A percentile compares a stretch with the other conserved stretches of the same genome.
phyloP scores from a whole-genome alignment of 2,888 invertebrate genomes.

The Acanthococcus lagerstroemiae region DNA sequence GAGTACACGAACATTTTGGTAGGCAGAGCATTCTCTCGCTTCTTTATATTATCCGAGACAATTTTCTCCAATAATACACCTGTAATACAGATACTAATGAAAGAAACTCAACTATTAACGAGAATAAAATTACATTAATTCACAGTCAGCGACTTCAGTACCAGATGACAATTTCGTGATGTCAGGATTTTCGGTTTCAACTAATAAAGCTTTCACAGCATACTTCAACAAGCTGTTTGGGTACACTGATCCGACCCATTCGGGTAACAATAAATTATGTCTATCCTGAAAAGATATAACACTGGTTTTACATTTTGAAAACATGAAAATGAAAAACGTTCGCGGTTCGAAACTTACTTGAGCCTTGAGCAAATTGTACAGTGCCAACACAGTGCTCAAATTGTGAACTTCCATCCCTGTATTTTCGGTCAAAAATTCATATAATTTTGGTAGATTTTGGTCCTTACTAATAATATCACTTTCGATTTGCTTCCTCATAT shows the following conservation, averaged over 20 bases:
- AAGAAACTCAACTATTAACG: not conserved
- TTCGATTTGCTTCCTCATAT: constrained; percentile 46
- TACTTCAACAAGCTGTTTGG: constrained; percentile 54
- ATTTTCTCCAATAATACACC: constrained; percentile 14
- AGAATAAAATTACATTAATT: constrained; percentile 42
- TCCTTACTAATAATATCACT: constrained; percentile 49
- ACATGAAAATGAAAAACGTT: no score
- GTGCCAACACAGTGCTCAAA: constrained; percentile 9
- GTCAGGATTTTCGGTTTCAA: constrained; percentile 42
- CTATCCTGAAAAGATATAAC: constrained; percentile 35
- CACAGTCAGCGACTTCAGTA: constrained; percentile 41
- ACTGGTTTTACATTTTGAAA: not conserved
- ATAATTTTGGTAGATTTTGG: constrained; percentile 52
- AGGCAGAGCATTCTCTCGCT: not conserved
- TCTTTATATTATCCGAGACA: constrained; percentile 4
- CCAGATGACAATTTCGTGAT: constrained; percentile 41
- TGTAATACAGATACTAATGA: not conserved
- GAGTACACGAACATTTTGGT: constrained; percentile 23
- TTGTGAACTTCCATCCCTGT: constrained; percentile 47
- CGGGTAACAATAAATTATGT: constrained; percentile 47
- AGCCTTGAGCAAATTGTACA: constrained; percentile 10
- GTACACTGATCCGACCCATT: constrained; percentile 57
- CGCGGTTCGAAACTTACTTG: no score
- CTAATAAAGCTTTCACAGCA: constrained; percentile 49
- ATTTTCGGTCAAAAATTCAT: constrained; percentile 53